Evolutionary conservation across 2,888 invertebrate species (phyloP).

Genomic region (Eugnorisma glareosa): DNA sequence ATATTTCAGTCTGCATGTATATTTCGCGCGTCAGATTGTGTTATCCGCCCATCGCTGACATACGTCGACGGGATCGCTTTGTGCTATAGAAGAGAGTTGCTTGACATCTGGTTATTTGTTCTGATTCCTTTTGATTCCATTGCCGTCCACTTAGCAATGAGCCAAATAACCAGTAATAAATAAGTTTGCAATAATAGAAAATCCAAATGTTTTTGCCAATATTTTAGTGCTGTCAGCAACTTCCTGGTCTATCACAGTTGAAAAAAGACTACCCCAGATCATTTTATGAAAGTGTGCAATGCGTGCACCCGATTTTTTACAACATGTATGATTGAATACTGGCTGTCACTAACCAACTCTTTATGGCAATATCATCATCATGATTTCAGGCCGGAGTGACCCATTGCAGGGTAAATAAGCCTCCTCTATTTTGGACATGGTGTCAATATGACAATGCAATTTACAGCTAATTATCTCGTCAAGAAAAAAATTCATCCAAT

Average conservation of each 20-base stretch:
- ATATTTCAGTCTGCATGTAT: constrained; percentile 43
- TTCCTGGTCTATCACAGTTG: not conserved
- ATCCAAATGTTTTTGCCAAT: not conserved
- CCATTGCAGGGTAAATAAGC: not conserved
- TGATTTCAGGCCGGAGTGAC: not conserved
- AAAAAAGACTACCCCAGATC: not conserved
- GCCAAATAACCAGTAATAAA: not conserved
- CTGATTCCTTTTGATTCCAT: not conserved
- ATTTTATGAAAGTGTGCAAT: not conserved
- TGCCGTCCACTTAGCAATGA: not conserved
- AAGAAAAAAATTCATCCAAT: constrained; percentile 7
- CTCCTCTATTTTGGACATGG: not conserved
- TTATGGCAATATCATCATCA: not conserved
- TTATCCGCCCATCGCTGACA: constrained; percentile 31
- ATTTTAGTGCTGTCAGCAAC: not conserved
- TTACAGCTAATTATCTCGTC: constrained; percentile 12
- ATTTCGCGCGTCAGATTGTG: constrained; percentile 36
- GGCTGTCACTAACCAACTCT: not conserved
- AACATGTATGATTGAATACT: not conserved
- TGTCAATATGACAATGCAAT: not conserved
- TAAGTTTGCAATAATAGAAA: not conserved
- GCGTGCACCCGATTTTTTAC: not conserved
- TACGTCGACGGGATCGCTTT: constrained; percentile 21
- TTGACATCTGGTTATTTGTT: constrained; percentile 12
- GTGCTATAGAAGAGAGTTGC: not conserved